Evolutionary conservation across 2,888 invertebrate genomes (phyloP), one percentile per base, ranked within the genome.

Genomic region (Apamea sordens): DNA sequence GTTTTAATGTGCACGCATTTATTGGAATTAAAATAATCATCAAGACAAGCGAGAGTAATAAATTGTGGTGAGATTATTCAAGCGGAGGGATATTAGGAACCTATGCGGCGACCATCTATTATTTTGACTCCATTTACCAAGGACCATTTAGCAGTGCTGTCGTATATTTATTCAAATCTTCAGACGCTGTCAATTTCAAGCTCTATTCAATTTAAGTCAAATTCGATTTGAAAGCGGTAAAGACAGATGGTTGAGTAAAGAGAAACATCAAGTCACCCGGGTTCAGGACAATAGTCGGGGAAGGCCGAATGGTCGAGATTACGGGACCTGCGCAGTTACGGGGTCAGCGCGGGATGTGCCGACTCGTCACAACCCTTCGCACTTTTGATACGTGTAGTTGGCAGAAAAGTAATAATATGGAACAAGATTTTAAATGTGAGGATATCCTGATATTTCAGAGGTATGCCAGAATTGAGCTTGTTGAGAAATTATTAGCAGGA

Each of bases 301-400:
- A 44, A 28, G 68, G 79, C 18, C 79, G 89, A 89, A 90, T 90
- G 89, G 87, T 36, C 63, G 69, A 80, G 85, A 86, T 86, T 86
- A 82, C 82, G 73, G 82, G 82, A 73, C 85, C 71, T 73, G 63
- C 72, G 71, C 77, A 84, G 89, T 88, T 78, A 84, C 68, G 89
- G 87, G 89, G 87, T 88, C 87, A 90, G 79, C 24, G 61, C 53
- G 86, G 72, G 85, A 85, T 84, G 69, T 79, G 91, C 90, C 87
- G 91, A 90, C 78, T 91, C 90, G 92, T 88, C 84, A 85, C 90
- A 87, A 87, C 91, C 92, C 91, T 90, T 90, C 86, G 86, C 86
- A 87, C 64, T 83, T 80, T 64, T 56, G 28, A 72, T 68, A 76
- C 13, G 74, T 79, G 80, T 70, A 75, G 84, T 81, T 80, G 59